Percentiles rank a stretch among this genome's conserved stretches.
Evolutionary conservation across 92 coral and sea anemone species (phyloP).

Genomic region (Isaurus tuberculatus): DNA sequence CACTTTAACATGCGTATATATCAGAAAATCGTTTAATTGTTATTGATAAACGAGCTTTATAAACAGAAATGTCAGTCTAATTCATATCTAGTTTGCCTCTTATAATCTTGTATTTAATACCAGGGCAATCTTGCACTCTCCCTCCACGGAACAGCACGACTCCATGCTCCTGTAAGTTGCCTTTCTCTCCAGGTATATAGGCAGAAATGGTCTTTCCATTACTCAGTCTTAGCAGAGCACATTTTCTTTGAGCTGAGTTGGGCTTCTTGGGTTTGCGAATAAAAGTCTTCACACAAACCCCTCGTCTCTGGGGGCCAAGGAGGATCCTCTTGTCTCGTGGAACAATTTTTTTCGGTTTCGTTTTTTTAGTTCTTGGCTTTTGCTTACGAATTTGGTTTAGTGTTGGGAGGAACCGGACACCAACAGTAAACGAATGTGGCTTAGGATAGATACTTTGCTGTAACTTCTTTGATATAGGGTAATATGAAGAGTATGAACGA

Average conservation of each 20-base stretch:
- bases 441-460: slow-evolving; percentile 20
- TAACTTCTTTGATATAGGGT: slow-evolving; percentile 23
- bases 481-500: not conserved
- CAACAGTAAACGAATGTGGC: slow-evolving; percentile 27
- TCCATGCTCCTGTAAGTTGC: slow-evolving; percentile 94
- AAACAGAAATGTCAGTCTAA: not conserved
- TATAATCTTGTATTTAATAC: slow-evolving; percentile 89
- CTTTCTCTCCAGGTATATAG: slow-evolving; percentile 92
- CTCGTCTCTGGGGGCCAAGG: slow-evolving; percentile 95
- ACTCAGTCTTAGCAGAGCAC: slow-evolving; percentile 89
- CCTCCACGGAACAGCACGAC: slow-evolving; percentile 97
- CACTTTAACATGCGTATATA: no score
- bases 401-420: slow-evolving; percentile 81
- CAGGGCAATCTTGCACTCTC: slow-evolving; percentile 97
- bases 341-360: slow-evolving; percentile 61
- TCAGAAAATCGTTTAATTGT: not conserved
- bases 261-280: slow-evolving; percentile 96
- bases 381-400: slow-evolving; percentile 85
- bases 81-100: slow-evolving; percentile 86
- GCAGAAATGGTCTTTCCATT: slow-evolving; percentile 95
- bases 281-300: slow-evolving; percentile 94
- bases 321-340: slow-evolving; percentile 79
- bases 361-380: slow-evolving; percentile 83
- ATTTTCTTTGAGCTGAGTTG: slow-evolving; percentile 95
- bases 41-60: no score